These are phyloP conservation scores for Sander lucioperca DNA, from an alignment of 2,113 vertebrate species.

Conservation along the genomic window DNA sequence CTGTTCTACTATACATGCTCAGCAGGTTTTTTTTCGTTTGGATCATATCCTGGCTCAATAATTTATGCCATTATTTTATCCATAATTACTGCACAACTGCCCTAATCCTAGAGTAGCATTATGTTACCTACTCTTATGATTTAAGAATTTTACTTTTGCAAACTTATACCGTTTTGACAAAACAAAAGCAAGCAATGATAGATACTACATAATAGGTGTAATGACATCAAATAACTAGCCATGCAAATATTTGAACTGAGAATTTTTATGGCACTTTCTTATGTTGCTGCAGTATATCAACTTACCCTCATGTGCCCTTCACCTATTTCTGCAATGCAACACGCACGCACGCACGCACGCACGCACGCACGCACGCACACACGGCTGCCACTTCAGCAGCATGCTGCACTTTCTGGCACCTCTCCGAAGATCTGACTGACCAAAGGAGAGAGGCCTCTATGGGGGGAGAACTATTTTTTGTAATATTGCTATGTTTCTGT, in stretches of 20 bases:
- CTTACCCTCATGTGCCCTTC: conserved; percentile 54
- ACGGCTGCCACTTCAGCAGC: conserved; percentile 44
- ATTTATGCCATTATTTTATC: not conserved
- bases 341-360: not conserved
- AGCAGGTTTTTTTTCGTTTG: conserved; percentile 72
- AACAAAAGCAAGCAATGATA: not conserved
- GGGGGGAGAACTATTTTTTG: not conserved
- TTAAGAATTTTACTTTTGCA: not conserved
- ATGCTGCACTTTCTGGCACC: conserved; percentile 48
- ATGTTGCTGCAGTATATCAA: conserved; percentile 59
- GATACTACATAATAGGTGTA: not conserved
- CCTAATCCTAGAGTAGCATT: not conserved
- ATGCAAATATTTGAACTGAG: conserved; percentile 45
- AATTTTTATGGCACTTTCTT: conserved; percentile 62
- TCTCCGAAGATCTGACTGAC: conserved; percentile 42
- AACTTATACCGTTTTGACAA: not conserved
- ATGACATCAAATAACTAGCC: conserved; percentile 39
- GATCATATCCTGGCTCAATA: conserved; percentile 41
- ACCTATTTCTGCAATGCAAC: conserved; percentile 57
- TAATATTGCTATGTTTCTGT: not conserved
- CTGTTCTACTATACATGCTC: conserved; percentile 51
- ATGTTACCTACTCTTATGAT: not conserved
- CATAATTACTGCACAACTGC: not conserved
- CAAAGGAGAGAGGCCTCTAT: not conserved
- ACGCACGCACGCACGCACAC: conserved; percentile 33